Conservation (phyloP, 2,797 vertebrate species). For the Sebastes ruberrimus region DNA sequence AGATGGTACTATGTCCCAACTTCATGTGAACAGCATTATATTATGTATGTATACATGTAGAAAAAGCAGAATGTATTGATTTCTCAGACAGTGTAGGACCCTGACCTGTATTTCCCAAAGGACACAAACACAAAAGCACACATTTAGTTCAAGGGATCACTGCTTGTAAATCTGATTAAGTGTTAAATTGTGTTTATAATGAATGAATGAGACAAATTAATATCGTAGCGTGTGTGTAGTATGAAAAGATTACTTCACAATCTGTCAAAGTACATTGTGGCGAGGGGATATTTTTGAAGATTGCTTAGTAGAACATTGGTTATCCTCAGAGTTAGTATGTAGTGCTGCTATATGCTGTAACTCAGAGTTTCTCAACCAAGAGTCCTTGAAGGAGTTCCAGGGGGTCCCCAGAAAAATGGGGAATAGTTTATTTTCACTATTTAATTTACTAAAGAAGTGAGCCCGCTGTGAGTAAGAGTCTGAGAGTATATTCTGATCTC, state of each 20-base stretch:
- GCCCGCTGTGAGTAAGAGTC: no score
- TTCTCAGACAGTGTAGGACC: background rate
- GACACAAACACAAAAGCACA: background rate
- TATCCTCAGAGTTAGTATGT: background rate
- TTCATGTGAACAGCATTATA: background rate
- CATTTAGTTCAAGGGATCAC: background rate
- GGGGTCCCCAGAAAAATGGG: no score
- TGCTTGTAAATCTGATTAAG: background rate
- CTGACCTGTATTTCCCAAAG: background rate
- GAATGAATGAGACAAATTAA: background rate
- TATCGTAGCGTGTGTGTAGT: background rate
- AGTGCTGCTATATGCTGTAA: background rate
- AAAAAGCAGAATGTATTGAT: background rate
- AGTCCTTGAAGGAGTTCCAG: no score
- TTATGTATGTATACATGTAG: background rate
- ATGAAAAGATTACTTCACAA: background rate
- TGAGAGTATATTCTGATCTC: no score
- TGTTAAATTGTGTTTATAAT: background rate
- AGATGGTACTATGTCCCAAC: constrained; percentile 57
- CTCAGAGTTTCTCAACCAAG: no score
- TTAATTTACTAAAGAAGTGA: no score
- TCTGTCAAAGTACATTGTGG: background rate
- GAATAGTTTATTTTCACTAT: no score
- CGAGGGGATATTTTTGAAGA: background rate
- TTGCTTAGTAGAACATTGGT: background rate